Base-by-base conservation (phyloP, 2,888 invertebrate species). In the Ophion slaviceki region DNA sequence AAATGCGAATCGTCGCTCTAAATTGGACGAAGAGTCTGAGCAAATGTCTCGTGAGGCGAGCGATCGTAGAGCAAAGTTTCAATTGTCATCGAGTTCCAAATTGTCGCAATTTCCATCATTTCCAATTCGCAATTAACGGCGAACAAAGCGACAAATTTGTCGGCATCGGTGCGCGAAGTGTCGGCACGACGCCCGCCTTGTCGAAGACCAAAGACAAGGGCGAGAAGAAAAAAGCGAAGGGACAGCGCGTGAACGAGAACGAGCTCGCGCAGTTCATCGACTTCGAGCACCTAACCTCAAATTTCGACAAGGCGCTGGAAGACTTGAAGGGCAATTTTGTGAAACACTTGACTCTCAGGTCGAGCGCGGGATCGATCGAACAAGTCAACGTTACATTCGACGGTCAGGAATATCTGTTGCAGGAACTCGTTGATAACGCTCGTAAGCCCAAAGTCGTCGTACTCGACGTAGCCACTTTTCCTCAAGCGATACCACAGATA, bases 401-500 rank as follows among this genome's bases (percentile, higher is more conserved):
- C 88, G 98, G 97, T 0, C 96, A 96, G 88, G 96, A 96, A 59
- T 97, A 98, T 92, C 96, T 97, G 61, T 94, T 99, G 17, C 98
- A 98, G 94, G 98, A 99, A 93, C 93, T 99, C 28, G 98, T 97
- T 1, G 98, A 98, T 94, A 96, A 99, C 77, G 96, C 96, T 0
- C 95, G 97, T 81, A 99, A 98, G 93, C 97, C 98, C 0, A 98
- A 98, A 94, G 96, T 97, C 2, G 95, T 99, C 79, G 96, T 98
- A 0, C 95, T 99, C 14, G 98, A 98, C 93, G 96, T 98, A 95
- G 94, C 96, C 74, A 95, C 96, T 0, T 97, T 98, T 93, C 98
- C 99, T 0, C 98, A 98, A 95, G 97, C 97, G 10, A 97, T 98
- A 90, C 97, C 97, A 10, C 95, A 96, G 87, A 97, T 97, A 7